Base-by-base conservation (phyloP, 2,113 vertebrate species). In the Ciconia boyciana region DNA sequence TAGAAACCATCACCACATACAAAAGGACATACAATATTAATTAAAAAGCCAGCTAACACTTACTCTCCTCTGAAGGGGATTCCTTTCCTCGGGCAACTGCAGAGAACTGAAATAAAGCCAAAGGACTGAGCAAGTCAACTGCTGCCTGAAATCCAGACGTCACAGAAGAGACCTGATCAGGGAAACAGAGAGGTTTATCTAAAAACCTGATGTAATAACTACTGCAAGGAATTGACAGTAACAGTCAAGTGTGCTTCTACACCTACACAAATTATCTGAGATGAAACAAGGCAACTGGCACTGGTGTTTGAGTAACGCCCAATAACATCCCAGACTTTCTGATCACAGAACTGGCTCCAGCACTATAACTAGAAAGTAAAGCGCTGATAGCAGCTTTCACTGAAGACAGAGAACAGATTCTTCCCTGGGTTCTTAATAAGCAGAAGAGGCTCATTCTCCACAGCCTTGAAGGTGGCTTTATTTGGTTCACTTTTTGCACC, bases 101-200 rank as follows among this genome's bases (percentile, higher is more conserved):
- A 9, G 99, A 98, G 95, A 99, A 99, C 62, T 92, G 98, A 95
- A 99, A 99, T 69, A 99, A 97, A 66, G 98, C 98, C 81, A 98
- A 41, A 13, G 99, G 99, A 91, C 97, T 99, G 95, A 99, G 98
- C 94, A 99, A 98, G 92, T 99, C 98, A 6, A 93, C 76, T 11
- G 98, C 97, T 57, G 98, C 97, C 60, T 94, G 97, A 74, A 98
- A 97, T 6, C 98, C 98, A 39, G 98, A 98, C 4, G 79, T 75
- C 62, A 98, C 18, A 4, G 98, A 98, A 20, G 98, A 95, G 11
- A 96, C 98, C 99, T 99, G 89, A 25, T 41, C 41, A 48, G 39
- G 90, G 91, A 72, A 57, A 87, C 29, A 93, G 64, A 41, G 54
- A 70, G 64, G 43, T 66, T 84, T 64, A 25, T 84, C 84, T 60